phyloP scores from a whole-genome alignment of 2,113 vertebrate genomes.

The Menura novaehollandiae region DNA sequence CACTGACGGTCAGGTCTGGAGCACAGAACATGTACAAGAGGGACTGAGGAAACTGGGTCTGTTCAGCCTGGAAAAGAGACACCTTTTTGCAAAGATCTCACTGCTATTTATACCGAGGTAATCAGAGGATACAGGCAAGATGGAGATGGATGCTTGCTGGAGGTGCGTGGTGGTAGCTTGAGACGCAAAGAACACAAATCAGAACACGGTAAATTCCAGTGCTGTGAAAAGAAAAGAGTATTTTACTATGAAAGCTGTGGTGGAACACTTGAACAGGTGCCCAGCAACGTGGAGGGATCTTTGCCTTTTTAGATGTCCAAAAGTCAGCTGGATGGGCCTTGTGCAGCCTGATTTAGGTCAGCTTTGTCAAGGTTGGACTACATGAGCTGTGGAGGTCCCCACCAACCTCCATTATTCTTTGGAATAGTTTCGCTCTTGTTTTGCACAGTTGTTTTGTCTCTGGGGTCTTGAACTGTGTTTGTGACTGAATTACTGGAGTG shows the following conservation, averaged over 20 bases:
- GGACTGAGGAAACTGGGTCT: neutral
- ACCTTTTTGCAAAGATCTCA: neutral
- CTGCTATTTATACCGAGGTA: neutral
- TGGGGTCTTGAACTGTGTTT: neutral
- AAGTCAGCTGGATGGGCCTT: neutral
- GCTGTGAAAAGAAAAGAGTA: neutral
- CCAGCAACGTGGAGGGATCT: neutral
- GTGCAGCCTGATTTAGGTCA: neutral
- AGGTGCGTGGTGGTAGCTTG: neutral
- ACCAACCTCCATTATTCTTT: neutral
- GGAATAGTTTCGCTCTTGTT: neutral
- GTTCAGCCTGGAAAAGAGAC: neutral
- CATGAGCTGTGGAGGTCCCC: neutral
- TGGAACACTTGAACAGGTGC: neutral
- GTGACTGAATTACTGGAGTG: neutral
- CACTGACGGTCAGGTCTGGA: neutral
- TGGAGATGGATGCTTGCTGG: neutral
- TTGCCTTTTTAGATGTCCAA: neutral
- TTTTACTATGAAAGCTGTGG: neutral
- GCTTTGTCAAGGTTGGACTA: neutral
- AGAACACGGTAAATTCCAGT: neutral
- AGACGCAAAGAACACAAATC: neutral
- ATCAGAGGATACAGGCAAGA: neutral
- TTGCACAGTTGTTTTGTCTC: neutral
- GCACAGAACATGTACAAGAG: neutral